Evolutionary conservation across 2,113 vertebrate genomes (phyloP), one percentile per base, ranked within the genome.

Genomic region (Sinocyclocheilus rhinocerous): DNA sequence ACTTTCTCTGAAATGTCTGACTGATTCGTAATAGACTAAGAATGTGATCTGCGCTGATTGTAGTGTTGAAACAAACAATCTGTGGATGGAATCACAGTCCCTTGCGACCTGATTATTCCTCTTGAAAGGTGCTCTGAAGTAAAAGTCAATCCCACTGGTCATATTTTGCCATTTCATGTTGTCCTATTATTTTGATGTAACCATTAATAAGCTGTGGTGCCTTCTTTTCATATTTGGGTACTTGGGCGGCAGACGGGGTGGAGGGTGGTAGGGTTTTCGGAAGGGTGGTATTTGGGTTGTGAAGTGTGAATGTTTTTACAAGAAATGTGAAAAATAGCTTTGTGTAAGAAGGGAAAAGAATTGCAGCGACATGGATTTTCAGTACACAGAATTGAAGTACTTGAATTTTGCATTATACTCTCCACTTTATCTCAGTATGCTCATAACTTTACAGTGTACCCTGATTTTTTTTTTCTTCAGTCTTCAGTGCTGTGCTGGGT

Each of bases 141-240:
- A 24, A 42, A 83, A 84, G 76, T 70, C 24, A 57, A 61, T 81
- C 50, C 52, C 67, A 29, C 45, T 76, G 69, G 85, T 86, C 67
- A 33, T 48, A 57, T 70, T 39, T 48, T 18, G 72, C 76, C 26
- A 50, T 67, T 76, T 76, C 18, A 76, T 65, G 69, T 82, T 22
- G 84, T 87, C 84, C 67, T 85, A 75, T 94, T 88, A 24, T 92
- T 93, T 94, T 90, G 87, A 92, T 86, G 87, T 89, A 89, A 90
- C 87, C 87, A 87, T 93, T 86, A 94, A 94, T 93, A 95, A 95
- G 94, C 93, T 95, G 94, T 94, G 94, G 95, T 95, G 95, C 95
- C 94, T 95, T 95, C 92, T 95, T 95, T 94, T 95, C 92, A 91
- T 95, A 92, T 94, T 91, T 94, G 90, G 92, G 91, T 69, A 52